A percentile compares a stretch with the other conserved stretches of the same genome.
These are phyloP conservation scores for Sturnira hondurensis DNA, from an alignment of 2,113 vertebrate species.

Conservation along the genomic window DNA sequence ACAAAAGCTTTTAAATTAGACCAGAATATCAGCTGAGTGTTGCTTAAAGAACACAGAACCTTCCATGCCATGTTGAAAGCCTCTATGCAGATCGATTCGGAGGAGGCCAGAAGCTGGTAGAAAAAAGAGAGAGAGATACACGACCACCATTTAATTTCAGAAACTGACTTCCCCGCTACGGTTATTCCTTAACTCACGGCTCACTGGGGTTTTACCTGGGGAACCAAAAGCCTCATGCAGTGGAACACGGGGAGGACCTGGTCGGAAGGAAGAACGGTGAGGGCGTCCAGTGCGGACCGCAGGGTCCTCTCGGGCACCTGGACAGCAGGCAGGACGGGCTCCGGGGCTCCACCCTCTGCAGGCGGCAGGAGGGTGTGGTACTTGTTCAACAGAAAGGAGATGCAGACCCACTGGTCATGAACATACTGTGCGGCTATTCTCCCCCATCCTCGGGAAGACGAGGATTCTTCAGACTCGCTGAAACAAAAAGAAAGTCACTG, in stretches of 20 bases:
- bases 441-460: conserved; percentile 89
- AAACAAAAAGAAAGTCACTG: conserved; percentile 41
- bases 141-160: background rate
- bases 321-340: background rate
- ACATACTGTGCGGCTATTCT: conserved; percentile 86
- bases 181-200: background rate
- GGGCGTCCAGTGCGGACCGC: conserved; percentile 84
- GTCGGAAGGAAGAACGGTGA: conserved; percentile 88
- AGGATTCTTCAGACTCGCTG: conserved; percentile 75
- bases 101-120: conserved; percentile 81
- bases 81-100: conserved; percentile 86
- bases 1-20: conserved; percentile 89
- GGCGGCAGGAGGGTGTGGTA: background rate
- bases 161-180: background rate
- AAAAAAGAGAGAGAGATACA: background rate
- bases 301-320: conserved; percentile 71
- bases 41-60: conserved; percentile 87
- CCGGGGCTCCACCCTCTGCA: background rate
- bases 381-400: conserved; percentile 81
- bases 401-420: conserved; percentile 91
- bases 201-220: conserved; percentile 82
- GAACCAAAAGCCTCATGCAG: conserved; percentile 87
- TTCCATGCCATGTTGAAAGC: conserved; percentile 89
- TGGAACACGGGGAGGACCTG: conserved; percentile 87
- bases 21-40: conserved; percentile 94